Base-by-base conservation (phyloP, 2,113 vertebrate species). In the Microtus ochrogaster region DNA sequence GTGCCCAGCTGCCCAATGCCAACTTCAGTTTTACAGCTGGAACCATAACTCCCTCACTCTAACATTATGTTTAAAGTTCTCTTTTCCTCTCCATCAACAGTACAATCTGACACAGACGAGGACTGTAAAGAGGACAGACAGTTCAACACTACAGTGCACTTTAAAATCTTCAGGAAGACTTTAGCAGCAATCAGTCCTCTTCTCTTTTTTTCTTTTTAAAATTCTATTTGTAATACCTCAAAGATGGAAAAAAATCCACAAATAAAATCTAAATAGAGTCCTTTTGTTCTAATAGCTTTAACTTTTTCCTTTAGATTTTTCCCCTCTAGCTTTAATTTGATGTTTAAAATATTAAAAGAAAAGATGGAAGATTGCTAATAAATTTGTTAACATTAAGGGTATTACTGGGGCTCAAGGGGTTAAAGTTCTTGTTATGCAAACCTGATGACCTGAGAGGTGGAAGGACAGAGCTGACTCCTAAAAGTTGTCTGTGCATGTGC, bases 41-140 rank as follows among this genome's bases (percentile, higher is more conserved):
- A 87, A 96, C 33, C 66, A 28, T 44, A 90, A 77, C 28, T 91
- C 28, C 85, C 92, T 88, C 73, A 94, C 76, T 91, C 87, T 74
- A 87, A 81, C 7, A 36, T 90, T 10, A 39, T 58, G 8, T 73
- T 96, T 95, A 68, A 95, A 86, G 52, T 73, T 86, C 17, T 44
- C 93, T 70, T 74, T 76, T 26, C n/a, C 9, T 90, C 41, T 44
- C 36, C 14, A 93, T 47, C 72, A 90, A 58, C 55, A 91, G 21
- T 30, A 92, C 95, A 84, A 68, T 83, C 58, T 90, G 52, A 95
- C 36, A 92, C 2, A 92, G 88, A 76, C 8, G 44, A 47, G 65
- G 26, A 49, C 72, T 89, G 55, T 55, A 47, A 61, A 93, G 5
- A 83, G n/a, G 4, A 83, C 36, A 83, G 24, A 86, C 21, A 63